These are phyloP conservation scores for Argopecten irradians DNA, from an alignment of 1,140 invertebrate genomes.

Conservation along the genomic window DNA sequence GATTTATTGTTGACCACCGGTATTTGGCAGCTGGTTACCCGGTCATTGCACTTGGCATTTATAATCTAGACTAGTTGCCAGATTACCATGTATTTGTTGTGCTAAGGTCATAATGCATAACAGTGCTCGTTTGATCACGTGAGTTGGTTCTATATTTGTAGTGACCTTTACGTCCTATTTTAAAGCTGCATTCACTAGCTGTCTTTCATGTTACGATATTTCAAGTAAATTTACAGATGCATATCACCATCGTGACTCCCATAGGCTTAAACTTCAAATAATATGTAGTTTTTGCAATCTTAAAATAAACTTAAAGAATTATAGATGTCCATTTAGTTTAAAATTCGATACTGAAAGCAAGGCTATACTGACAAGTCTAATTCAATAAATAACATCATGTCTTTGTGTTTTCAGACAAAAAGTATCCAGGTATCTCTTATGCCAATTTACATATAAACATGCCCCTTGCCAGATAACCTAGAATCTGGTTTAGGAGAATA, in stretches of 20 bases:
- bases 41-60: too few species aligned
- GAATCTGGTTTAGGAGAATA: too few species aligned
- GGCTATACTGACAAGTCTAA: background rate
- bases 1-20: too few species aligned
- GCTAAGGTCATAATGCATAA: background rate
- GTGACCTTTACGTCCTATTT: background rate
- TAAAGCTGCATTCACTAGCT: background rate
- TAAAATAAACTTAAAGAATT: background rate
- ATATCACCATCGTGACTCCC: background rate
- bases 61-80: background rate
- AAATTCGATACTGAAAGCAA: background rate
- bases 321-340: background rate
- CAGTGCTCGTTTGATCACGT: background rate
- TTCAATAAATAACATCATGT: background rate
- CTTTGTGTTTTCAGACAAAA: background rate
- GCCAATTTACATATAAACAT: too few species aligned
- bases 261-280: background rate
- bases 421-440: too few species aligned
- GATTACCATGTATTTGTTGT: background rate
- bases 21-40: too few species aligned
- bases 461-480: too few species aligned
- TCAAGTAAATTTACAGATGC: background rate
- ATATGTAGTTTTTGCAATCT: background rate
- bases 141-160: background rate
- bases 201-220: background rate